Evolutionary conservation across 2,888 invertebrate species (phyloP).

Genomic region (Eupithecia insigniata): DNA sequence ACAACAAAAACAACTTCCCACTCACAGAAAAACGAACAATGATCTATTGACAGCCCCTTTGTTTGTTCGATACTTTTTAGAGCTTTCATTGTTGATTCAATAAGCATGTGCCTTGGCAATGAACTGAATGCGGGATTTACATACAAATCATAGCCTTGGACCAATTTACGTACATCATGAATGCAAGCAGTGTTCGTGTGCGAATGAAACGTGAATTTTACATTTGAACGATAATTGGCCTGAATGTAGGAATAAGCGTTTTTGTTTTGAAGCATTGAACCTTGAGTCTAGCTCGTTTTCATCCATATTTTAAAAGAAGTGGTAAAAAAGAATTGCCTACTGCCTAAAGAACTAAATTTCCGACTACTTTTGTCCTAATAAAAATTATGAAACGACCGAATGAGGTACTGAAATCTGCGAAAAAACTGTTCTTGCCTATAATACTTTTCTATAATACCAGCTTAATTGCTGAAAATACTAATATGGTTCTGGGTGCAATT

Average conservation of each 20-base stretch:
- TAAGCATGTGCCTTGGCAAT: slow-evolving; percentile 25
- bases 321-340: no score
- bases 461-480: no score
- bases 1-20: slow-evolving; percentile 17
- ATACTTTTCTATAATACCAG: no score
- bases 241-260: neutral
- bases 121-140: slow-evolving; percentile 29
- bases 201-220: slow-evolving; percentile 7
- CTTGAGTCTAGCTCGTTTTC: neutral
- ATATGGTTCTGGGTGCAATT: no score
- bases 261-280: neutral
- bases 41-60: slow-evolving; percentile 14
- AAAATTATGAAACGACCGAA: no score
- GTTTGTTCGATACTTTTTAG: slow-evolving; percentile 30
- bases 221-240: slow-evolving; percentile 7
- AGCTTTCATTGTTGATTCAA: slow-evolving; percentile 33
- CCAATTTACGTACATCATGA: neutral
- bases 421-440: no score
- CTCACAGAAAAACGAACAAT: slow-evolving; percentile 17
- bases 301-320: neutral
- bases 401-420: no score
- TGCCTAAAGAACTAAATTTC: no score
- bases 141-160: slow-evolving; percentile 21
- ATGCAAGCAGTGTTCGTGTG: neutral
- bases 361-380: no score